A percentile compares a stretch with the other conserved stretches of the same genome.
Evolutionary conservation across 2,113 vertebrate genomes (phyloP).

Genomic region (Mustela lutreola): DNA sequence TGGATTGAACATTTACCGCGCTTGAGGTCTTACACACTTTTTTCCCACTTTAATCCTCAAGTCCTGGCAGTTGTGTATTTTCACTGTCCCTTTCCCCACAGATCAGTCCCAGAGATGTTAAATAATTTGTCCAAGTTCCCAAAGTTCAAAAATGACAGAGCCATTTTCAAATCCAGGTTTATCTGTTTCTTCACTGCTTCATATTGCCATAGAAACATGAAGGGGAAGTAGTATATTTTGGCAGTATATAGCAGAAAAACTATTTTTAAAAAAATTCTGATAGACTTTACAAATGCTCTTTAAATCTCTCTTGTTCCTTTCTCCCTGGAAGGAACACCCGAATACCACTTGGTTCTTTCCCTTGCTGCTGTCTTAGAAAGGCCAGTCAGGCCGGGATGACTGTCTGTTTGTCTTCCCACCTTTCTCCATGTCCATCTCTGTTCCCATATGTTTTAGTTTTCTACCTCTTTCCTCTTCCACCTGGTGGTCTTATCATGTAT

Average conservation of each 20-base stretch:
- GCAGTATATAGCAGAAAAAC: neutral
- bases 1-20: neutral
- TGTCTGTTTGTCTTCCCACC: neutral
- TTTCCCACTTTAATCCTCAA: neutral
- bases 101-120: neutral
- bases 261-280: neutral
- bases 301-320: neutral
- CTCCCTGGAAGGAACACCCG: neutral
- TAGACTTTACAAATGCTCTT: neutral
- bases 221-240: neutral
- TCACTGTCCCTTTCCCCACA: neutral
- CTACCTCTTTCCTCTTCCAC: neutral
- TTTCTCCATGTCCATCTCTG: neutral
- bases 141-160: conserved; percentile 8
- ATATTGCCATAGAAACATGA: neutral
- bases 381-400: neutral
- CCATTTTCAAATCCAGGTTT: conserved; percentile 8
- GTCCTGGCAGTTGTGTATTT: neutral
- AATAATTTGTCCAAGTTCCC: neutral
- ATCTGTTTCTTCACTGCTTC: conserved; percentile 17
- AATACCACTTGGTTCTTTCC: neutral
- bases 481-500: neutral
- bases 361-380: neutral
- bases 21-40: neutral
- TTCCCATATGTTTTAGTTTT: conserved; percentile 1